Evolutionary conservation across 2,113 vertebrate species (phyloP).

Genomic region (Alethe diademata): DNA sequence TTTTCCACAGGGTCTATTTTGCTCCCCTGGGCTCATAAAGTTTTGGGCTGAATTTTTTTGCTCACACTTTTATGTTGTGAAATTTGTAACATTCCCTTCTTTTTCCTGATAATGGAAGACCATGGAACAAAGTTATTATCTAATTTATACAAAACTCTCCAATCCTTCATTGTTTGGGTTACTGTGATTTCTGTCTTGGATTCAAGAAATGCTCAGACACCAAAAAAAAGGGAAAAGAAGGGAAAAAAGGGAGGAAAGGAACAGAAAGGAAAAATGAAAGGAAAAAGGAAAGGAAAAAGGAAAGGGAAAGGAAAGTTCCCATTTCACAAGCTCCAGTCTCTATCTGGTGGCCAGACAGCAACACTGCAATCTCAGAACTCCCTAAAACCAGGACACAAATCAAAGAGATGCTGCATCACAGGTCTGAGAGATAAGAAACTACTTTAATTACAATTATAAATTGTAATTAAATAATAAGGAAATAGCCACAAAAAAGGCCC

Average conservation of each 20-base stretch:
- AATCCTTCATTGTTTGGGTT: neutral
- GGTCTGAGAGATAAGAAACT: neutral
- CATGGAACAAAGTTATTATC: neutral
- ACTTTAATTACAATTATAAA: neutral
- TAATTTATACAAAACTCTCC: neutral
- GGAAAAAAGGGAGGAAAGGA: too few relatives aligned
- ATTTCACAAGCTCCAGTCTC: constrained; percentile 38
- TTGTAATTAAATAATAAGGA: neutral
- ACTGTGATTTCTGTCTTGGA: neutral
- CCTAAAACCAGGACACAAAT: neutral
- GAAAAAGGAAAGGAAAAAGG: neutral
- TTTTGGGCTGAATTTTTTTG: neutral
- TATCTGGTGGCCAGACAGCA: constrained; percentile 55
- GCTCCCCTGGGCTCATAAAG: neutral
- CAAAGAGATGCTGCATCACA: neutral
- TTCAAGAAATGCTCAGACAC: neutral
- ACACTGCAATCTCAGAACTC: constrained; percentile 18
- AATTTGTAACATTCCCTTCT: neutral
- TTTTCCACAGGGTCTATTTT: neutral
- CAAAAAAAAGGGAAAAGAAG: neutral
- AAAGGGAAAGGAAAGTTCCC: neutral
- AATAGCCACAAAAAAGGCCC: neutral
- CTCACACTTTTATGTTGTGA: neutral
- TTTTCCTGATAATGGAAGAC: neutral
- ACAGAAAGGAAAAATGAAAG: too few relatives aligned